A percentile compares a stretch with the other conserved stretches of the same genome.
These are phyloP conservation scores for Phyllotis vaccarum DNA, from an alignment of 2,797 vertebrate species.

Conservation along the genomic window DNA sequence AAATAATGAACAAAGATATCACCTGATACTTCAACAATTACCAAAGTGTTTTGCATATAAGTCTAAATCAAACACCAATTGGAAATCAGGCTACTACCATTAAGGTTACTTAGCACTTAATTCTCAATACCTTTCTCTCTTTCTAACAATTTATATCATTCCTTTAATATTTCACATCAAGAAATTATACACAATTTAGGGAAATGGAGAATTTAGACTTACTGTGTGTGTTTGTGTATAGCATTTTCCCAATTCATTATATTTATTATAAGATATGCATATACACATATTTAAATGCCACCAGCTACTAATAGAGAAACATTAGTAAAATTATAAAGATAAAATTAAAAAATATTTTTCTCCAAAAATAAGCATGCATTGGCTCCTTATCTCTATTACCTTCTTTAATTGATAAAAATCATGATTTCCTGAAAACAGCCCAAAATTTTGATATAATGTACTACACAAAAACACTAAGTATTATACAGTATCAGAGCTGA, in stretches of 20 bases:
- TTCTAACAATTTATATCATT: constrained; percentile 6
- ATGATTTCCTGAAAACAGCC: neutral
- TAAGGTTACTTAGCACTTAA: neutral
- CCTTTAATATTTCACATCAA: neutral
- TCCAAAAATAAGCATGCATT: neutral
- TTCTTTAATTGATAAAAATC: neutral
- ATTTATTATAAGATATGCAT: constrained; percentile 6
- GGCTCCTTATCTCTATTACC: neutral
- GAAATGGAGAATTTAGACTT: neutral
- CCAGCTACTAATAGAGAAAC: neutral
- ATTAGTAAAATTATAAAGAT: neutral
- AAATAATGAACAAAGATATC: constrained; percentile 11
- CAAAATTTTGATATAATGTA: neutral
- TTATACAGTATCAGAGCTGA: neutral
- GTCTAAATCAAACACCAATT: neutral
- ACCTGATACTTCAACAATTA: neutral
- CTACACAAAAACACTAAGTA: neutral
- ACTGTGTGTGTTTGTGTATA: neutral
- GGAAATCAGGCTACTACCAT: neutral
- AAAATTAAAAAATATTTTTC: constrained; percentile 4
- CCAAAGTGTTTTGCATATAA: neutral
- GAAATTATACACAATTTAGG: neutral
- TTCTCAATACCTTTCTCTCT: neutral
- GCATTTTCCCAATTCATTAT: neutral
- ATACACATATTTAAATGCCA: neutral